Percentiles rank a stretch among this genome's conserved stretches.
Conservation (phyloP, 2,113 vertebrate species). For the Tupaia tana region DNA sequence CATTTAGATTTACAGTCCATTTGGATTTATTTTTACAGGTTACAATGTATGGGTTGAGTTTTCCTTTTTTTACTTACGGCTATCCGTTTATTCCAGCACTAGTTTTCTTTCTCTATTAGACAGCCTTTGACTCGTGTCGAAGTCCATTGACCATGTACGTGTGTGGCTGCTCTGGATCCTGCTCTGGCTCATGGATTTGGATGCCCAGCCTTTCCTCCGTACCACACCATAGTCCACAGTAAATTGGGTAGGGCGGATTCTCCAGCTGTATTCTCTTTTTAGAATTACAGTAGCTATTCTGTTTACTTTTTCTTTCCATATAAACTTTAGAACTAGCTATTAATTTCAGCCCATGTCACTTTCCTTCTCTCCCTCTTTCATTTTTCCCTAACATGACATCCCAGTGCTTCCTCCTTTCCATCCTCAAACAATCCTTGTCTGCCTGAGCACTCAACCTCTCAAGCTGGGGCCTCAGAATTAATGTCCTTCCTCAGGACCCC, state of each 20-base stretch:
- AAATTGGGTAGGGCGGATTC: background rate
- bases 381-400: accelerated
- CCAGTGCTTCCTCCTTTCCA: background rate
- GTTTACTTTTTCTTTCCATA: background rate
- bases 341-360: background rate
- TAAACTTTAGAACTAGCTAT: background rate
- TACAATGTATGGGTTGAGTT: background rate
- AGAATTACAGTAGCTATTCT: background rate
- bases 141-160: background rate
- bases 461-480: background rate
- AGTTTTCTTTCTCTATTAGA: background rate
- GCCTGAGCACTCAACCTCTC: background rate
- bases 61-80: background rate
- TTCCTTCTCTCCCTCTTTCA: background rate
- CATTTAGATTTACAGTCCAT: background rate
- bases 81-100: background rate
- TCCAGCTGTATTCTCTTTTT: background rate
- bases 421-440: background rate
- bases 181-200: background rate
- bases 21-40: background rate
- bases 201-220: background rate
- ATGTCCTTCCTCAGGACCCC: background rate
- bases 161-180: background rate
- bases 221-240: background rate
- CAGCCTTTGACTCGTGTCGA: background rate